Percentiles rank a stretch among this genome's conserved stretches.
phyloP scores from a whole-genome alignment of 2,113 vertebrate species.

The Capricornis sumatraensis region DNA sequence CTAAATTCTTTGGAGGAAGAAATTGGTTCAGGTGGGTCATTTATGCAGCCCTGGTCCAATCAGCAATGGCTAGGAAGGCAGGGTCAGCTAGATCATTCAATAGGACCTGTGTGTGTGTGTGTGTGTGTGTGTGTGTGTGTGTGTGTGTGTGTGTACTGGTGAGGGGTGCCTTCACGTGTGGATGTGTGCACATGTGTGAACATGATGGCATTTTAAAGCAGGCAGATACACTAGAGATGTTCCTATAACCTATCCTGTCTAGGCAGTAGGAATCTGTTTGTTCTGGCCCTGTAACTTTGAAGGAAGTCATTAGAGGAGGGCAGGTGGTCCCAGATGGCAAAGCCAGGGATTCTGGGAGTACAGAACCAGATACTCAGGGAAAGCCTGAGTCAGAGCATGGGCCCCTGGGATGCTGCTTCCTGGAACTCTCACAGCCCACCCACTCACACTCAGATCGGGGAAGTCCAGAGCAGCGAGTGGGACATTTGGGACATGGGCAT shows the following conservation, averaged over 20 bases:
- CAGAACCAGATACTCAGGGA: background rate
- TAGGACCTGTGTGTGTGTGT: background rate
- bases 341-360: conserved; percentile 2
- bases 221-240: background rate
- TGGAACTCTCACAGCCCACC: background rate
- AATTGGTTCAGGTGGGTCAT: background rate
- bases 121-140: background rate
- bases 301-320: background rate
- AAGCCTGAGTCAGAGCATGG: background rate
- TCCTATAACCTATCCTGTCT: background rate
- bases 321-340: background rate
- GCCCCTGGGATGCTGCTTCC: background rate
- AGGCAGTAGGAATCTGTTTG: background rate
- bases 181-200: background rate
- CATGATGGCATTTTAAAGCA: background rate
- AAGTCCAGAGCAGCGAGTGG: background rate
- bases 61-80: background rate
- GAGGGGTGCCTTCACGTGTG: background rate
- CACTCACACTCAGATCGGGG: background rate
- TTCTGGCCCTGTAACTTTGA: background rate
- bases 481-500: background rate
- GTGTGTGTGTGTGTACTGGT: background rate
- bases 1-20: background rate
- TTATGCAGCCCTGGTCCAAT: background rate
- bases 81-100: background rate